These are phyloP conservation scores for Pseudococcus jackbeardsleyi DNA, from an alignment of 2,888 invertebrate genomes.

Conservation along the genomic window DNA sequence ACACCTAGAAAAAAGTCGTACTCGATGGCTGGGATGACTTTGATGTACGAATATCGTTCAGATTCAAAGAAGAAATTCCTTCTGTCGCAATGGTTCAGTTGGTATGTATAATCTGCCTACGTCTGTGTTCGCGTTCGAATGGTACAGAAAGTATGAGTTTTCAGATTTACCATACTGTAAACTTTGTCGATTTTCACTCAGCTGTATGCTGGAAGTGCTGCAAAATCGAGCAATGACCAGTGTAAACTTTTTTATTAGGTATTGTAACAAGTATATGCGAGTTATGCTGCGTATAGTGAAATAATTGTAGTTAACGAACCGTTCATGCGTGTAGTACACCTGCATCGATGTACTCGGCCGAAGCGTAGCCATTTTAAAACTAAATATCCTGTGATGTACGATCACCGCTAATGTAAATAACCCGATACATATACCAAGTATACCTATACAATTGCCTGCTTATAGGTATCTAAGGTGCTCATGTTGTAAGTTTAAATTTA, in stretches of 20 bases:
- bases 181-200: conserved; percentile 35
- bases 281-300: conserved; percentile 25
- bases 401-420: conserved; percentile 35
- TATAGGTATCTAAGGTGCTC: background rate
- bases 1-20: background rate
- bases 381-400: conserved; percentile 43
- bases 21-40: background rate
- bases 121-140: background rate
- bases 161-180: background rate
- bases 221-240: conserved; percentile 50
- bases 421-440: conserved; percentile 1
- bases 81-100: background rate
- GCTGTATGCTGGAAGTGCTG: background rate
- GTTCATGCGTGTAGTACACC: conserved; percentile 62
- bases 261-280: conserved; percentile 15
- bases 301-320: conserved; percentile 61
- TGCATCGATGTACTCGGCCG: conserved; percentile 56
- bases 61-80: background rate
- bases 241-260: conserved; percentile 47
- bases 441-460: background rate
- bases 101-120: background rate
- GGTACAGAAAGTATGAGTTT: background rate
- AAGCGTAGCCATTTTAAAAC: conserved; percentile 23
- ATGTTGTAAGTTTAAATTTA: conserved; percentile 23
- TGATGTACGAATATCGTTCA: background rate